Evolutionary conservation across 1,140 invertebrate genomes (phyloP).

Genomic region (Drosophila grimshawi): DNA sequence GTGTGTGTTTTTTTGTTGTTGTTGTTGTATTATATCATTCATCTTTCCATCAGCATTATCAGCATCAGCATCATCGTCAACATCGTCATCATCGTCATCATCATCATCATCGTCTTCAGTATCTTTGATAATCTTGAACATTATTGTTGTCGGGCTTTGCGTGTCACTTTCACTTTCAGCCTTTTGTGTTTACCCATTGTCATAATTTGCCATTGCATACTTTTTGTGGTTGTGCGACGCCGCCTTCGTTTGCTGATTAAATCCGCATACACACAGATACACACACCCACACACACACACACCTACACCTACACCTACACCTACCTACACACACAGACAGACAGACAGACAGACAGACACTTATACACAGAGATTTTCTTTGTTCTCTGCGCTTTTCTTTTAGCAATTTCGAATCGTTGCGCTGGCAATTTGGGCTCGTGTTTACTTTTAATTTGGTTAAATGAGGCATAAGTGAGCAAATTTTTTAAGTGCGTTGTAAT

Average conservation of each 20-base stretch:
- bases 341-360: constrained; percentile 8
- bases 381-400: constrained; percentile 40
- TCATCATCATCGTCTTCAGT: not conserved
- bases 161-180: constrained; percentile 71
- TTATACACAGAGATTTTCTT: constrained; percentile 41
- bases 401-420: constrained; percentile 37
- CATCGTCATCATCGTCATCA: constrained; percentile 1
- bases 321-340: constrained; percentile 25
- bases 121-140: not conserved
- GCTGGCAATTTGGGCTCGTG: constrained; percentile 55
- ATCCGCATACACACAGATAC: constrained; percentile 50
- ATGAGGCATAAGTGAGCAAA: constrained; percentile 79
- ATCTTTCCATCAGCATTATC: constrained; percentile 14
- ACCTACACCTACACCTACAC: constrained; percentile 15
- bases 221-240: constrained; percentile 63
- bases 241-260: constrained; percentile 56
- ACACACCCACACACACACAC: constrained; percentile 10
- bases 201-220: constrained; percentile 73
- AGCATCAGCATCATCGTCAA: constrained; percentile 1
- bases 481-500: constrained; percentile 78
- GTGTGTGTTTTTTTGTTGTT: not conserved
- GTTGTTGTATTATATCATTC: constrained; percentile 24
- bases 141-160: constrained; percentile 29
- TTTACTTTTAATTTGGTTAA: constrained; percentile 83
- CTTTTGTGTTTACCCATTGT: constrained; percentile 50